Evolutionary conservation across 2,888 invertebrate genomes (phyloP), one percentile per base, ranked within the genome.

Genomic region (Iselma pallidipennis): DNA sequence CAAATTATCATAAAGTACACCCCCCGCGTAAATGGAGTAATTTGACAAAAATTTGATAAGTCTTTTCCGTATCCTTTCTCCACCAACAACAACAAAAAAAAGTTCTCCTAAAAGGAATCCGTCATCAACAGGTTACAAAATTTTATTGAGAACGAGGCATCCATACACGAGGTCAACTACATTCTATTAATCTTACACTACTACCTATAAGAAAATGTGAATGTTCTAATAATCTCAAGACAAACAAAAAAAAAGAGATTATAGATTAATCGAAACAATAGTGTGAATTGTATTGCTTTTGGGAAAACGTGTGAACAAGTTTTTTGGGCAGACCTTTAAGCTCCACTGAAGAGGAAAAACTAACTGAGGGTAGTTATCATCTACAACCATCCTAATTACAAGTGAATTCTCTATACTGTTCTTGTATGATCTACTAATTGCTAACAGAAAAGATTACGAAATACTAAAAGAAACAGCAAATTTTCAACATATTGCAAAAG

Each of bases 141-240:
- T 61, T 55, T 57, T 63, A 66, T 63, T 57, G 59, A 66, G 64
- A 61, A 37, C 64, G 63, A 63, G 63, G 55, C 61, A 67, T 67
- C 67, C 59, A 54, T 37, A 37, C 55, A 28, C 67, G 67, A 67
- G 67, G 67, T 65, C 67, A 61, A 67, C 67, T 63, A 63, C 63
- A 63, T 63, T 63, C 63, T 66, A 67, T 57, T 37, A 63, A 62
- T 65, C 62, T 58, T 37, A 60, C 57, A 57, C 29, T 51, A 63
- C n/a, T n/a, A 37, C 28, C 58, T 57, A 62, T 62, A 65, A 67
- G 14, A 67, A 65, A 65, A 67, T 67, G 65, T 67, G 65, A 67
- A 67, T 65, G 67, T 65, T 67, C 66, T 67, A 65, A 60, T 65
- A 62, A 49, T n/a, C n/a, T n/a, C n/a, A n/a, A n/a, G n/a, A n/a